phyloP scores from a whole-genome alignment of 2,888 invertebrate species.

The Eupithecia subfuscata region DNA sequence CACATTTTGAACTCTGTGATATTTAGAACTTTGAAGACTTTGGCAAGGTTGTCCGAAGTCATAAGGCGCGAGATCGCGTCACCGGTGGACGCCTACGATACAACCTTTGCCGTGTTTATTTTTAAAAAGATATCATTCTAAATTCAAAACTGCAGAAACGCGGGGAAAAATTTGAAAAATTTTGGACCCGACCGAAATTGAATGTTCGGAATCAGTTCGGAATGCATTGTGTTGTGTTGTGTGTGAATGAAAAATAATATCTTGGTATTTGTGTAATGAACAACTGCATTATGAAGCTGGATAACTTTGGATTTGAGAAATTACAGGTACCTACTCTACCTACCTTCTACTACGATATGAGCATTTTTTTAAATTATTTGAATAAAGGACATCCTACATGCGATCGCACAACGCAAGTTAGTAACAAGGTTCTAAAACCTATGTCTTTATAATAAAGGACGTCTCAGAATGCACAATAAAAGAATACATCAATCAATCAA shows the following conservation, averaged over 20 bases:
- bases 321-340: conserved; percentile 64
- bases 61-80: conserved; percentile 71
- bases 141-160: conserved; percentile 20
- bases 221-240: conserved; percentile 7
- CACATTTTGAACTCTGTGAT: conserved; percentile 47
- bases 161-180: conserved; percentile 8
- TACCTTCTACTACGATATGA: not conserved
- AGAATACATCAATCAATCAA: no score
- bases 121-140: conserved; percentile 35
- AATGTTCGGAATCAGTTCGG: no score
- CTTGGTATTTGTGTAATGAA: conserved; percentile 39
- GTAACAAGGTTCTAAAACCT: no score
- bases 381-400: no score
- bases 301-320: conserved; percentile 80
- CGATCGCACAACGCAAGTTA: no score
- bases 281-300: conserved; percentile 73
- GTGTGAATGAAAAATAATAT: conserved; percentile 28
- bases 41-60: conserved; percentile 65
- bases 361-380: not conserved
- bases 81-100: conserved; percentile 69
- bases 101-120: conserved; percentile 54
- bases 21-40: conserved; percentile 54
- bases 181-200: not conserved
- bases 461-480: no score
- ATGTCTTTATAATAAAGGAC: no score